Percentiles rank a stretch among this genome's conserved stretches.
Conservation (phyloP, 2,113 vertebrate genomes). For the Tachysurus vachellii region DNA sequence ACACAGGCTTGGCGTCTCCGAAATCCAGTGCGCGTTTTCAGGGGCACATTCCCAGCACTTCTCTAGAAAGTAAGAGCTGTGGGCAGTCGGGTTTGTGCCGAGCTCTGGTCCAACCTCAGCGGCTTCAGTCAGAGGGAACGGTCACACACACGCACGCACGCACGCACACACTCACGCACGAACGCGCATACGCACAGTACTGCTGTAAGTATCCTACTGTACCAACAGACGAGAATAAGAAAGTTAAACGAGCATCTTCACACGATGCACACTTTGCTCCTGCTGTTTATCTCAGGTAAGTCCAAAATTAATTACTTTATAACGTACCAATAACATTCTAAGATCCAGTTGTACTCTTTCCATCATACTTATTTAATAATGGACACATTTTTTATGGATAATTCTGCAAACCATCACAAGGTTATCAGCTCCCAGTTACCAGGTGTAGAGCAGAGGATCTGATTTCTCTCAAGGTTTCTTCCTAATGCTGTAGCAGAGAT, state of each 20-base stretch:
- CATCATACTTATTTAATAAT: background rate
- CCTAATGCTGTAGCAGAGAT: background rate
- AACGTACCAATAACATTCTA: background rate
- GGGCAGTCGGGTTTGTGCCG: background rate
- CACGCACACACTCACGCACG: background rate
- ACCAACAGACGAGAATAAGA: too few relatives aligned
- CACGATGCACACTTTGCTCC: slow-evolving; percentile 38
- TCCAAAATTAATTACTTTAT: background rate
- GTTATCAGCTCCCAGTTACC: background rate
- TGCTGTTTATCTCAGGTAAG: slow-evolving; percentile 46
- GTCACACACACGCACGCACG: background rate
- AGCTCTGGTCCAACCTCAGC: background rate
- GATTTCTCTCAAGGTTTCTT: slow-evolving; percentile 2
- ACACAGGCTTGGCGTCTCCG: background rate
- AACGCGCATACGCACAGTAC: background rate
- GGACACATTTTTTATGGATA: background rate
- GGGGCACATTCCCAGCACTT: background rate
- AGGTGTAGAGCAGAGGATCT: background rate
- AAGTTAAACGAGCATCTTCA: background rate
- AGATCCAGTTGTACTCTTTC: too few relatives aligned
- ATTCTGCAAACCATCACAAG: background rate
- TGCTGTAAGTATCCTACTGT: slow-evolving; percentile 12
- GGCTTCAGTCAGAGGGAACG: background rate
- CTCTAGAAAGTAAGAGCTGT: slow-evolving; percentile 35
- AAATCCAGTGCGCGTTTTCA: slow-evolving; percentile 58